These are phyloP conservation scores for Drosophila mimetica DNA, from an alignment of 2,888 invertebrate species.

Conservation along the genomic window DNA sequence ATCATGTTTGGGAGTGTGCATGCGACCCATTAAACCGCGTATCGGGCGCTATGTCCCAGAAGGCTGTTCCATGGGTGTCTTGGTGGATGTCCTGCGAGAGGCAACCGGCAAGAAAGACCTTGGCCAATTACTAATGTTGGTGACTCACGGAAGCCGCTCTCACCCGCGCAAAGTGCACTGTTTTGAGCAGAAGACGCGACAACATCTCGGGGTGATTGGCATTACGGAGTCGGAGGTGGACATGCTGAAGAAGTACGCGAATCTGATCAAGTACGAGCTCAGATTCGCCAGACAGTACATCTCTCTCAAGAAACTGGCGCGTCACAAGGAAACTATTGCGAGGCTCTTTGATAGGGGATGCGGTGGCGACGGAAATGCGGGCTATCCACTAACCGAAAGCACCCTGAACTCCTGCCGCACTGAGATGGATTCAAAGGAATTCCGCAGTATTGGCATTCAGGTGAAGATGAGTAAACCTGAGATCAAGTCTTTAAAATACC, in stretches of 20 bases:
- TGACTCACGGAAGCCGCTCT: neutral
- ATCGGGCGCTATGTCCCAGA: neutral
- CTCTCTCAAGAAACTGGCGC: slow-evolving; percentile 13
- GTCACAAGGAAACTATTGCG: neutral
- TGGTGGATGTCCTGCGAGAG: slow-evolving; percentile 25
- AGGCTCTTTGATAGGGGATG: neutral
- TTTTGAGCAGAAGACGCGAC: slow-evolving; percentile 11
- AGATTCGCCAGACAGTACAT: slow-evolving; percentile 19
- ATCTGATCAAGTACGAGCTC: slow-evolving; percentile 49
- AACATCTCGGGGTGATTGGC: slow-evolving; percentile 32
- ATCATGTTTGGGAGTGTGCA: neutral
- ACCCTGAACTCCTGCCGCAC: neutral
- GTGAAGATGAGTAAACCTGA: neutral
- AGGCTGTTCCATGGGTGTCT: neutral
- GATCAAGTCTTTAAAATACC: slow-evolving; percentile 36
- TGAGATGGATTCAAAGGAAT: neutral
- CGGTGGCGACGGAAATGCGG: neutral
- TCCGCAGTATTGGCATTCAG: slow-evolving; percentile 2
- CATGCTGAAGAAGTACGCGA: slow-evolving; percentile 31
- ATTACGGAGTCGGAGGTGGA: slow-evolving; percentile 30
- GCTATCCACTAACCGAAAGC: neutral
- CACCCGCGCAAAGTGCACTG: slow-evolving; percentile 43
- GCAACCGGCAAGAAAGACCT: slow-evolving; percentile 14
- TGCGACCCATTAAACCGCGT: slow-evolving; percentile 33
- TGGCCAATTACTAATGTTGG: slow-evolving; percentile 19